Conservation (phyloP, 2,113 vertebrate species). For the Erythrocebus patas region DNA sequence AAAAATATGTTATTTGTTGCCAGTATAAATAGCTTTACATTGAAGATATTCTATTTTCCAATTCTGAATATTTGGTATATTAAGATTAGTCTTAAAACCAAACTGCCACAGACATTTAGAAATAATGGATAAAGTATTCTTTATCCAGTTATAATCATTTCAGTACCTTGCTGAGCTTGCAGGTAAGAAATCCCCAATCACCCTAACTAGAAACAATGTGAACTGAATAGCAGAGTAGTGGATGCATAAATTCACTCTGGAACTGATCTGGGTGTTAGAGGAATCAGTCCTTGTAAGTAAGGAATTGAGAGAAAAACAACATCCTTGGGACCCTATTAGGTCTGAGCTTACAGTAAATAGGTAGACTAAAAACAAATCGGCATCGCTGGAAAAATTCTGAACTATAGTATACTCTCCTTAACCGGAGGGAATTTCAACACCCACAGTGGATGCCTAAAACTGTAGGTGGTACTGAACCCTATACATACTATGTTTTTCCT, state of each 20-base stretch:
- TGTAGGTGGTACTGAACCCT: not conserved
- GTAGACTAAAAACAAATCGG: not conserved
- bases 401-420: not conserved
- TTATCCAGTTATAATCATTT: not conserved
- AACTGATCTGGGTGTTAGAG: not conserved
- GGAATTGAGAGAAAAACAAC: not conserved
- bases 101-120: not conserved
- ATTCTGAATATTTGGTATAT: not conserved
- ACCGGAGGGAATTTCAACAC: not conserved
- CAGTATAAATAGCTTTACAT: not conserved
- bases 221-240: not conserved
- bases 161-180: not conserved
- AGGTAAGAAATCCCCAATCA: not conserved
- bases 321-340: not conserved
- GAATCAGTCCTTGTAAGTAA: not conserved
- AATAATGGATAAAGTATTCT: not conserved
- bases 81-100: not conserved
- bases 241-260: not conserved
- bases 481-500: not conserved
- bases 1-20: not conserved
- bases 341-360: not conserved
- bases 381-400: not conserved
- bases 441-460: not conserved
- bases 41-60: not conserved
- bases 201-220: not conserved